These are phyloP conservation scores for Lepidotrigona ventralis DNA, from an alignment of 1,140 invertebrate species.

Conservation along the genomic window DNA sequence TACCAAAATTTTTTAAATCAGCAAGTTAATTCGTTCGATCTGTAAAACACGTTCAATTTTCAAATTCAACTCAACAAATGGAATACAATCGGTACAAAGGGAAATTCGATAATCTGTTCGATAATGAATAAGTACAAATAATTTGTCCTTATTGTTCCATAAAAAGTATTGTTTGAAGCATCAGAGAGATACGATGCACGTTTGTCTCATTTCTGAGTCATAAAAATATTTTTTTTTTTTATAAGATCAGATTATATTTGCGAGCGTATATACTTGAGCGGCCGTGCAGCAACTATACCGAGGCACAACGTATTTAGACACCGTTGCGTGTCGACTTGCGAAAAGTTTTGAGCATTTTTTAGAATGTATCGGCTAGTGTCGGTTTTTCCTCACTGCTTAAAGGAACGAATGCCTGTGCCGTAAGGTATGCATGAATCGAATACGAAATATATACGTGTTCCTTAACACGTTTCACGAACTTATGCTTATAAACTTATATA, in stretches of 20 bases:
- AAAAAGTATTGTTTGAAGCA: no score
- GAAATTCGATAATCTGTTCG: no score
- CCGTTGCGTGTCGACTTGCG: neutral
- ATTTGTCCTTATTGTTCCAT: no score
- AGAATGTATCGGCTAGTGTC: conserved; percentile 24
- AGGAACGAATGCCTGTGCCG: conserved; percentile 12
- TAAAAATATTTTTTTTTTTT: conserved; percentile 25
- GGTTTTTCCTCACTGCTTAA: conserved; percentile 27
- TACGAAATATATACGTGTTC: conserved; percentile 32
- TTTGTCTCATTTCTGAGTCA: no score
- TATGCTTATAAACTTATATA: neutral
- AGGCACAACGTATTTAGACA: neutral
- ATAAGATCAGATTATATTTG: conserved; percentile 8
- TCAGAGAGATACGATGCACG: no score
- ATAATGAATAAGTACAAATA: no score
- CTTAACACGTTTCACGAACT: conserved; percentile 14
- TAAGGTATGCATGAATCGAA: conserved; percentile 31
- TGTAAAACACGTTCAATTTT: no score
- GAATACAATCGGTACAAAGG: no score
- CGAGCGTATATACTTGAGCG: neutral
- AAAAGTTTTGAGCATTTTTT: conserved; percentile 37
- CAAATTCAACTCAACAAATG: no score
- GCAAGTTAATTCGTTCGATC: no score
- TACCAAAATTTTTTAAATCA: no score
- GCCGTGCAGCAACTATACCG: neutral